A percentile compares a stretch with the other conserved stretches of the same genome.
phyloP scores from a whole-genome alignment of 2,113 vertebrate genomes.

The Ptilorrhoa leucosticta region DNA sequence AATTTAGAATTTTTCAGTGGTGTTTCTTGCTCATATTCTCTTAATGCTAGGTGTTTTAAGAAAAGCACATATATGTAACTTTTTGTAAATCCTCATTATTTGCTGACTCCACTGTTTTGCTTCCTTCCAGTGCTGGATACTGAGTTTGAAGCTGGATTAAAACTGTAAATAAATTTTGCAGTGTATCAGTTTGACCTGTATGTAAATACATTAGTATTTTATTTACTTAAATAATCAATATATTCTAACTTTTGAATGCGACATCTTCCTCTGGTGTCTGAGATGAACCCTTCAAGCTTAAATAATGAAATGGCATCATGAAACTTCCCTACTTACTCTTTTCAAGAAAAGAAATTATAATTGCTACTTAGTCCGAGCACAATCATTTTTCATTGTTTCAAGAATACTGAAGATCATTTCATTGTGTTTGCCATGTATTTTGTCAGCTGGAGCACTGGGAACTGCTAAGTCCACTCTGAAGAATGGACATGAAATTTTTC shows the following conservation, averaged over 20 bases:
- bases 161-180: neutral
- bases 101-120: neutral
- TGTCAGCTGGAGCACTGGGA: neutral
- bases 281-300: neutral
- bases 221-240: neutral
- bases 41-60: neutral
- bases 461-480: neutral
- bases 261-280: neutral
- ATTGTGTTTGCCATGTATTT: neutral
- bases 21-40: neutral
- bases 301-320: neutral
- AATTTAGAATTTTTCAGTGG: neutral
- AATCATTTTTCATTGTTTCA: neutral
- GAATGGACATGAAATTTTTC: neutral
- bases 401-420: neutral
- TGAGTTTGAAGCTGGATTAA: neutral
- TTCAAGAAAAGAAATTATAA: neutral
- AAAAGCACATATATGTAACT: neutral
- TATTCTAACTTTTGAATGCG: neutral
- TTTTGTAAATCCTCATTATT: neutral
- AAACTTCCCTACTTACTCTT: neutral
- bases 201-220: neutral
- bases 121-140: neutral
- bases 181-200: neutral
- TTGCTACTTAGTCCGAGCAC: neutral